These are phyloP conservation scores for Poecilia picta DNA, from an alignment of 2,797 vertebrate genomes.

Conservation along the genomic window DNA sequence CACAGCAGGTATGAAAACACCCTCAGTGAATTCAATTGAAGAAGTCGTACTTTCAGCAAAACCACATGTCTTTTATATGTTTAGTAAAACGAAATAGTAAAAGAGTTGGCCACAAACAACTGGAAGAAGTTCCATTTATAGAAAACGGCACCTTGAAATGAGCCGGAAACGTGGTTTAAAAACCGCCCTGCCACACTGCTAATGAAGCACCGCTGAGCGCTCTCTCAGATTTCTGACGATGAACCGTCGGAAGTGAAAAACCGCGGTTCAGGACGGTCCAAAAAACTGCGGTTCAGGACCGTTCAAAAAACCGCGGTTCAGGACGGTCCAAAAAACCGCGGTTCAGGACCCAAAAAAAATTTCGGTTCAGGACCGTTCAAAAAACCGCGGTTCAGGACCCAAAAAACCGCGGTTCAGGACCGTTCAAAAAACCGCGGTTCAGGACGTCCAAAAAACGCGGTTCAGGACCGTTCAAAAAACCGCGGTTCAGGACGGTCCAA, in stretches of 20 bases:
- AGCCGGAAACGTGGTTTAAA: neutral
- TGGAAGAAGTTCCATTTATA: neutral
- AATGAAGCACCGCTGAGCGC: neutral
- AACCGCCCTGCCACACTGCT: neutral
- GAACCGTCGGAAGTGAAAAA: constrained; percentile 17
- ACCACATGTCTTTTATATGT: neutral
- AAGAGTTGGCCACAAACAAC: neutral
- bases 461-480: too few species aligned
- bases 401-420: too few species aligned
- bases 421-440: too few species aligned
- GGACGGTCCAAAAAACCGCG: too few species aligned
- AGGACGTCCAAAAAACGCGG: too few species aligned
- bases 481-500: too few species aligned
- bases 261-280: too few species aligned
- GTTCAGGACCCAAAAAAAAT: too few species aligned
- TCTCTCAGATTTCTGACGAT: constrained; percentile 1
- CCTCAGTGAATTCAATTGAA: neutral
- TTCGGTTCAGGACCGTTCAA: too few species aligned
- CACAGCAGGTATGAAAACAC: neutral
- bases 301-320: too few species aligned
- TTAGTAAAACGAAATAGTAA: neutral
- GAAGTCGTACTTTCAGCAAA: neutral
- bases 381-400: too few species aligned
- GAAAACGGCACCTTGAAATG: neutral
- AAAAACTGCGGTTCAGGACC: too few species aligned